Base-by-base conservation (phyloP, 2,888 invertebrate species). In the Aquatica leii region DNA sequence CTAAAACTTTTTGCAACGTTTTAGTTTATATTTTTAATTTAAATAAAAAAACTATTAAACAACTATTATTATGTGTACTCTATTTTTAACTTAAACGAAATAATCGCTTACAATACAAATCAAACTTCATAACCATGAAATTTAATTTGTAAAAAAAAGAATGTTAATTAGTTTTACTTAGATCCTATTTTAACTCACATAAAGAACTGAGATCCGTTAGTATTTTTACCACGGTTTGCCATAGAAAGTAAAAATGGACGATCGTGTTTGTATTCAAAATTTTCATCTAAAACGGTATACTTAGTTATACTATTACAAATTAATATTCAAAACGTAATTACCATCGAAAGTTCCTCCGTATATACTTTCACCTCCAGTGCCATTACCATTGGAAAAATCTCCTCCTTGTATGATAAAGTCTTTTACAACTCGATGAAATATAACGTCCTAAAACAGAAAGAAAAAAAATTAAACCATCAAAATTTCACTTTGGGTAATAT, bases 141-240 rank as follows among this genome's bases (percentile, higher is more conserved):
- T n/a, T n/a, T n/a, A n/a, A n/a, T n/a, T n/a, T n/a, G n/a, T n/a
- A n/a, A n/a, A n/a, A n/a, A n/a, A n/a, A n/a, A n/a, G n/a, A n/a
- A n/a, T n/a, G n/a, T n/a, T n/a, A n/a, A n/a, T n/a, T n/a, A n/a
- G n/a, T n/a, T n/a, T n/a, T n/a, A n/a, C n/a, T n/a, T n/a, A n/a
- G n/a, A n/a, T n/a, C n/a, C n/a, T n/a, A n/a, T n/a, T 49, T 6
- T 37, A 76, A 92, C 96, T 95, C 88, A 98, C 97, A 98, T 94
- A 83, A 98, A 98, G 84, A 99, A 99, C 81, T 99, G 99, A 1
- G 98, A 98, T 62, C 98, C 97, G 82, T 99, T 99, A 40, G 98
- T 98, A 78, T 98, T 92, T 82, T 94, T 94, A 69, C 98, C 98
- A 76, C 96, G 87, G 84, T 99, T 99, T 12, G 98, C 98, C 98